Evolutionary conservation across 2,888 invertebrate species (phyloP).

Genomic region (Clitarchus hookeri): DNA sequence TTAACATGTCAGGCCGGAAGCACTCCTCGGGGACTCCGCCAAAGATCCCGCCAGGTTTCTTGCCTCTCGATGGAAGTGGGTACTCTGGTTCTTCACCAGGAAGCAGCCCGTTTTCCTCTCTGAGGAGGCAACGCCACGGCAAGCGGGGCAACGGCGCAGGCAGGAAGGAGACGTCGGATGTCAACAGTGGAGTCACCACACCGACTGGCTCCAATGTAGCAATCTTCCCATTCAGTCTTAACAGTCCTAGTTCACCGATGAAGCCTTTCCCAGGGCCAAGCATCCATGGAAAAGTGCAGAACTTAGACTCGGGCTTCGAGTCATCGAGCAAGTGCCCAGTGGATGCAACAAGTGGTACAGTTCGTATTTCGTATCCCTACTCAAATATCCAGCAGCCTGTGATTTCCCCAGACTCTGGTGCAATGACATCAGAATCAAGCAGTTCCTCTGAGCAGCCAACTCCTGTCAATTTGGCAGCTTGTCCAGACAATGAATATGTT

Average conservation of each 20-base stretch:
- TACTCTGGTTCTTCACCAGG: constrained; percentile 52
- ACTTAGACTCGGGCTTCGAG: constrained; percentile 40
- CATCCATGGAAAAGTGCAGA: not conserved
- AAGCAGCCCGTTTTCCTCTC: constrained; percentile 57
- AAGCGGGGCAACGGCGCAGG: constrained; percentile 41
- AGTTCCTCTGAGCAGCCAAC: constrained; percentile 45
- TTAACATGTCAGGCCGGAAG: constrained; percentile 49
- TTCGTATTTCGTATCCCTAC: constrained; percentile 44
- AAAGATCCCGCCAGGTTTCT: constrained; percentile 54
- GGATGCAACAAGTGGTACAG: constrained; percentile 52
- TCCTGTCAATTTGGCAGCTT: constrained; percentile 48
- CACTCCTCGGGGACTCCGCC: constrained; percentile 54
- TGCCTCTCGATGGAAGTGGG: constrained; percentile 56
- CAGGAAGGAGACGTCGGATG: constrained; percentile 55
- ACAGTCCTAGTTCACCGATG: constrained; percentile 68
- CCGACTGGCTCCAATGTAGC: constrained; percentile 65
- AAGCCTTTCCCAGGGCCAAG: constrained; percentile 53
- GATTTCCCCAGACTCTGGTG: constrained; percentile 44
- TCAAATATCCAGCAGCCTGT: constrained; percentile 40
- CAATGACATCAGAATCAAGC: constrained; percentile 49
- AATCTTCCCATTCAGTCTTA: constrained; percentile 70
- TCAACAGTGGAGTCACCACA: constrained; percentile 54
- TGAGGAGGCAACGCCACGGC: constrained; percentile 51
- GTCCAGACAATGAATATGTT: constrained; percentile 46
- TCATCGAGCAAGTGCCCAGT: constrained; percentile 50